Evolutionary conservation across 1,140 invertebrate species (phyloP).

Genomic region (Bombus pascuorum): DNA sequence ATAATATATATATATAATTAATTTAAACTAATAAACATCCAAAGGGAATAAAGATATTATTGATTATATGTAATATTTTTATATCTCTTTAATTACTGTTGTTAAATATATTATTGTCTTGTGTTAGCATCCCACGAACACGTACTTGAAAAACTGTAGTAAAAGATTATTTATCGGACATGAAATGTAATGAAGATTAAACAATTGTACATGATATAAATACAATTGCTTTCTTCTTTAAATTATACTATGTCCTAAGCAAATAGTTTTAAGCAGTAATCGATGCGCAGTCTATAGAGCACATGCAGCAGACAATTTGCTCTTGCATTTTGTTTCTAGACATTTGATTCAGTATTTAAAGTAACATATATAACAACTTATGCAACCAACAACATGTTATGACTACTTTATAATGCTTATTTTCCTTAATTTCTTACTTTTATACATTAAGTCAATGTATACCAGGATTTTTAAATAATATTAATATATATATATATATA

Average conservation of each 20-base stretch:
- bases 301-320: slow-evolving; percentile 58
- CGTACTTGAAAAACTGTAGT: slow-evolving; percentile 30
- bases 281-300: slow-evolving; percentile 57
- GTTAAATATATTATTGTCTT: slow-evolving; percentile 57
- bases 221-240: slow-evolving; percentile 38
- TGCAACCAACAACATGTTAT: slow-evolving; percentile 78
- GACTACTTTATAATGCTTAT: slow-evolving; percentile 61
- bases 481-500: slow-evolving; percentile 6
- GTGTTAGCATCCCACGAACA: slow-evolving; percentile 45
- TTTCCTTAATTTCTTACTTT: slow-evolving; percentile 46
- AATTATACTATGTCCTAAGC: slow-evolving; percentile 52
- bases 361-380: slow-evolving; percentile 64
- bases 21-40: slow-evolving; percentile 32
- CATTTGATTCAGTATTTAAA: slow-evolving; percentile 63
- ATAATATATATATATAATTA: neutral
- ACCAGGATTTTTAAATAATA: slow-evolving; percentile 60
- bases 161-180: slow-evolving; percentile 29
- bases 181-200: slow-evolving; percentile 38
- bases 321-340: slow-evolving; percentile 54
- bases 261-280: slow-evolving; percentile 54
- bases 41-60: slow-evolving; percentile 16
- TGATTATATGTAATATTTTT: slow-evolving; percentile 36
- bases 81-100: slow-evolving; percentile 38
- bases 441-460: slow-evolving; percentile 63
- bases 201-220: slow-evolving; percentile 30